Base-by-base conservation (phyloP, 2,113 vertebrate species). In the Neogale vison region DNA sequence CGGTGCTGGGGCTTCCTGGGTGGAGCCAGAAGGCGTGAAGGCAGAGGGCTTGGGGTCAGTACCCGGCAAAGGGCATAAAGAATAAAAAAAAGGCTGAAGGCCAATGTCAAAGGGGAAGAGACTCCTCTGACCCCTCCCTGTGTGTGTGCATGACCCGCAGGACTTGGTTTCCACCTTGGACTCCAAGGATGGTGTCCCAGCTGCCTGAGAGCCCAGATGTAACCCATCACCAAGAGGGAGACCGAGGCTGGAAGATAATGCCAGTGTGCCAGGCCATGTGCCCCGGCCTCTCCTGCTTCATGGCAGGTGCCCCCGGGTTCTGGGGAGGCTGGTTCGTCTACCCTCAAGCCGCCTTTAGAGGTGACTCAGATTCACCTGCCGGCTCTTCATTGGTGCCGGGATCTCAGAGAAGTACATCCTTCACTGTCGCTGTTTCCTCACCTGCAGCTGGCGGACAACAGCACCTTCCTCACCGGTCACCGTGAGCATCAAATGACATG, bases 401-500 rank as follows among this genome's bases (percentile, higher is more conserved):
- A 6, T 29, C 34, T 18, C 6, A 29, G 45, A 79, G 29, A 50
- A 10, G 29, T 50, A 5, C 1, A 9, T 17, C 3, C 74, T 47
- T 79, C 47, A 15, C 50, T n/a, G 20, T 7, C 20, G 6, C 50
- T 14, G 1, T n/a, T 2, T 23, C 29, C 82, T 65, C 61, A 3
- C 29, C 82, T 65, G 42, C 2, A 39, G 45, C 39, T 2, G 0
- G 67, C 6, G 4, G 26, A 42, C 7, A 5, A 0, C 50, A 59
- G 69, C 52, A 57, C 26, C 52, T 59, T 11, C 69, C 36, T 45
- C 17, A 29, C 0, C 2, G 12, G 69, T 29, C 10, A 6, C n/a
- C 15, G 0, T 2, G 3, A 7, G n/a, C 67, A 14, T 13, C n/a
- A 14, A 18, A 26, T 7, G 23, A 55, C n/a, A 4, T 2, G n/a